Percentiles rank a stretch among this genome's conserved stretches.
Evolutionary conservation across 2,888 invertebrate genomes (phyloP).

Genomic region (Eubasilissa splendida): DNA sequence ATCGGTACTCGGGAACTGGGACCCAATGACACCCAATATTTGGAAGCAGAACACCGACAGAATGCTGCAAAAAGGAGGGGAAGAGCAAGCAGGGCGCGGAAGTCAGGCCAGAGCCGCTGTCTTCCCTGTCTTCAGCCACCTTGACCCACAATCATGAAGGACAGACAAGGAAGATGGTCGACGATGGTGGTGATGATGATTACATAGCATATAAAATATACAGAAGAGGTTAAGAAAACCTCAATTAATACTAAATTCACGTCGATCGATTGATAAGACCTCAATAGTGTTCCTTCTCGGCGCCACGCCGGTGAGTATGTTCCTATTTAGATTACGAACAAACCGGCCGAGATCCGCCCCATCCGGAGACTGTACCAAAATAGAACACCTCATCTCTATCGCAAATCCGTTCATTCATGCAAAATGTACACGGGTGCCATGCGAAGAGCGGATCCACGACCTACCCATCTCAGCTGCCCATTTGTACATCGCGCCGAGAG

Average conservation of each 20-base stretch:
- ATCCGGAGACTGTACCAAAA: conserved; percentile 41
- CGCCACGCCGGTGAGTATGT: background rate
- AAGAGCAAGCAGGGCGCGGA: no score
- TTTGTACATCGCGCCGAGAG: background rate
- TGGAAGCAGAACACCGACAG: no score
- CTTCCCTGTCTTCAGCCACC: no score
- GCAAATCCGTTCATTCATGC: conserved; percentile 49
- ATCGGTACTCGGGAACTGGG: no score
- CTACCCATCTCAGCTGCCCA: background rate
- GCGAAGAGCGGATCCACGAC: conserved; percentile 10
- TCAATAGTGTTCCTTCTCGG: background rate
- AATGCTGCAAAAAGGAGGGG: no score
- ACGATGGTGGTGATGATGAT: background rate
- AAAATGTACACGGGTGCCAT: conserved; percentile 30
- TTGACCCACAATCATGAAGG: background rate
- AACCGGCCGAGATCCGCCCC: conserved; percentile 19
- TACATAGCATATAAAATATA: background rate
- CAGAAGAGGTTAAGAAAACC: no score
- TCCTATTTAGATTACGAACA: conserved; percentile 14
- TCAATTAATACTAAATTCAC: background rate
- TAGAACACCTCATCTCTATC: conserved; percentile 41
- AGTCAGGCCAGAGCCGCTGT: no score
- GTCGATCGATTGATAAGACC: background rate
- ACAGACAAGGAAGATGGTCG: background rate
- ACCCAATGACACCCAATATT: no score